A percentile compares a stretch with the other conserved stretches of the same genome.
These are phyloP conservation scores for Rhea americana DNA, from an alignment of 2,113 vertebrate species.

Conservation along the genomic window DNA sequence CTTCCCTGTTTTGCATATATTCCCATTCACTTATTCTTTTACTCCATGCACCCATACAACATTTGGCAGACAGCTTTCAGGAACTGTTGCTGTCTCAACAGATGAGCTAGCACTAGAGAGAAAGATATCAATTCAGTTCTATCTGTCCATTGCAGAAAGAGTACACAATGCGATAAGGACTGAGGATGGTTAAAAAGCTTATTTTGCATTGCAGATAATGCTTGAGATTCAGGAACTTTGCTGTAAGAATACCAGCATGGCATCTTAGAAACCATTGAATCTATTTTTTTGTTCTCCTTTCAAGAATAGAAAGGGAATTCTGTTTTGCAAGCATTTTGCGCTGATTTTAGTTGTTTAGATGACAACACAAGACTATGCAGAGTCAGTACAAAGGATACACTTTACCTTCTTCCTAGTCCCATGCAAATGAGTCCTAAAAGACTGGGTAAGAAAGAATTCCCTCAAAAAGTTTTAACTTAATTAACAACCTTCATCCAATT, in stretches of 20 bases:
- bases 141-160: not conserved
- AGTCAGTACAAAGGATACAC: not conserved
- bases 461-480: not conserved
- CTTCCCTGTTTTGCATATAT: rapidly evolving
- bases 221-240: not conserved
- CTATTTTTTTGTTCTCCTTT: not conserved
- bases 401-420: not conserved
- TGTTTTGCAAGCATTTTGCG: not conserved
- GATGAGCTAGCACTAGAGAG: not conserved
- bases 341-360: rapidly evolving
- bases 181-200: not conserved
- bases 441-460: not conserved
- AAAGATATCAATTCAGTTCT: not conserved
- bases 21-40: not conserved
- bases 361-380: rapidly evolving
- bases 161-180: not conserved
- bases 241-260: rapidly evolving
- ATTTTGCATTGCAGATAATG: not conserved
- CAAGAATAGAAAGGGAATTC: not conserved
- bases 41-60: rapidly evolving
- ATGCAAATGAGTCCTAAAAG: not conserved
- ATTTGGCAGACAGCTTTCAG: not conserved
- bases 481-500: not conserved
- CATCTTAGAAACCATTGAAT: not conserved
- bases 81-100: not conserved